A percentile compares a stretch with the other conserved stretches of the same genome.
Conservation (phyloP, 2,888 invertebrate genomes). For the Andrena trimmerana region DNA sequence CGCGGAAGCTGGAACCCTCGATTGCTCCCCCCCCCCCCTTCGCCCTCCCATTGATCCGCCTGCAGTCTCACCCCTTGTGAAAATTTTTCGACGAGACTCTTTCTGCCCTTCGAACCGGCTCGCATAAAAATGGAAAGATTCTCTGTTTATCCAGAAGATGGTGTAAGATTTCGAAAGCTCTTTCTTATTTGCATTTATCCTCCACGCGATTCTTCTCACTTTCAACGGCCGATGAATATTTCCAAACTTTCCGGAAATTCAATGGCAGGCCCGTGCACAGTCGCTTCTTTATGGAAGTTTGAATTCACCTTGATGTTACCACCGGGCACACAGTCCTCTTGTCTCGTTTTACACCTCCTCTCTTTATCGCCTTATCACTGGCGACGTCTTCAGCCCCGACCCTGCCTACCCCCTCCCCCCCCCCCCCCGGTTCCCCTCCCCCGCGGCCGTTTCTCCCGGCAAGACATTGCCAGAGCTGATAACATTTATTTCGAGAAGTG, state of each 20-base stretch:
- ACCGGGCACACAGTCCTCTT: constrained; percentile 62
- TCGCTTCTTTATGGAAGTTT: constrained; percentile 62
- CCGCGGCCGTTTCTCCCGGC: constrained; percentile 35
- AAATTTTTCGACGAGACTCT: constrained; percentile 11
- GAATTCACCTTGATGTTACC: constrained; percentile 65
- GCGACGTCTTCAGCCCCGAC: constrained; percentile 70
- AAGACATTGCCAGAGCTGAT: constrained; percentile 70
- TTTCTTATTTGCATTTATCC: too few species aligned
- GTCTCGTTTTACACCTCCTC: constrained; percentile 74
- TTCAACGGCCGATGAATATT: constrained; percentile 64
- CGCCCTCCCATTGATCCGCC: constrained; percentile 11
- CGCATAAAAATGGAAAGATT: too few species aligned
- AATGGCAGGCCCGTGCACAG: constrained; percentile 51
- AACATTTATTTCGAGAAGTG: constrained; percentile 72
- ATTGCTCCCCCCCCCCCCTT: constrained; percentile 3
- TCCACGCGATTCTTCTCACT: constrained; percentile 14
- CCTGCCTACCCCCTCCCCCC: not conserved
- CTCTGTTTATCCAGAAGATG: too few species aligned
- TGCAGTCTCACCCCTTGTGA: constrained; percentile 3
- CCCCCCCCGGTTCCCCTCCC: constrained; percentile 1
- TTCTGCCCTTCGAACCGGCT: not conserved
- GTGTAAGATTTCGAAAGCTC: too few species aligned
- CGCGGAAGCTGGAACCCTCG: constrained; percentile 26
- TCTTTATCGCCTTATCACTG: constrained; percentile 78
- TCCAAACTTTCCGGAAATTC: constrained; percentile 67